These are phyloP conservation scores for Pelosia muscerda DNA, from an alignment of 2,888 invertebrate genomes.

Conservation along the genomic window DNA sequence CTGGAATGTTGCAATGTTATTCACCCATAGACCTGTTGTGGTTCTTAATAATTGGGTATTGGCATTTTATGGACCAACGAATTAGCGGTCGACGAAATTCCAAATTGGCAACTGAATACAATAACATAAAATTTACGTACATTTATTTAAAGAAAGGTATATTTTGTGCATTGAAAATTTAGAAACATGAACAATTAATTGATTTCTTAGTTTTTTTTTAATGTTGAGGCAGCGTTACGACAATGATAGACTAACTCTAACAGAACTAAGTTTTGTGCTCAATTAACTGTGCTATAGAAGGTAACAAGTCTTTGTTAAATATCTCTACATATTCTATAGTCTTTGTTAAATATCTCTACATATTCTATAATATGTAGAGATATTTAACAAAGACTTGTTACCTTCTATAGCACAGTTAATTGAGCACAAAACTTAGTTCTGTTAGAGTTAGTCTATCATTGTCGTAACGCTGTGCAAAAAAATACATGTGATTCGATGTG, in stretches of 20 bases:
- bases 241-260: neutral
- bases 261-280: neutral
- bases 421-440: neutral
- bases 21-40: conserved; percentile 25
- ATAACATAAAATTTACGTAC: neutral
- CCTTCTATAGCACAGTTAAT: no score
- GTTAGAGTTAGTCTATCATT: neutral
- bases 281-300: no score
- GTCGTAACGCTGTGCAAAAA: neutral
- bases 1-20: conserved; percentile 19
- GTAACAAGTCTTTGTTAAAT: neutral
- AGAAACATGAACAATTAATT: neutral
- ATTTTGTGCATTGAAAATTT: neutral
- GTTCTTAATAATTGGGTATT: neutral
- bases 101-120: neutral
- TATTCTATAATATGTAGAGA: no score
- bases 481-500: neutral
- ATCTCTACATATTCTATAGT: neutral
- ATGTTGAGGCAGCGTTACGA: no score
- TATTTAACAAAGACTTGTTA: no score
- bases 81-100: neutral
- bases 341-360: no score
- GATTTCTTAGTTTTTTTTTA: neutral
- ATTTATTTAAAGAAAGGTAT: neutral
- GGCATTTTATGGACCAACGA: neutral